phyloP scores from a whole-genome alignment of 2,888 invertebrate genomes.

The Acanthosepion pharaonis region DNA sequence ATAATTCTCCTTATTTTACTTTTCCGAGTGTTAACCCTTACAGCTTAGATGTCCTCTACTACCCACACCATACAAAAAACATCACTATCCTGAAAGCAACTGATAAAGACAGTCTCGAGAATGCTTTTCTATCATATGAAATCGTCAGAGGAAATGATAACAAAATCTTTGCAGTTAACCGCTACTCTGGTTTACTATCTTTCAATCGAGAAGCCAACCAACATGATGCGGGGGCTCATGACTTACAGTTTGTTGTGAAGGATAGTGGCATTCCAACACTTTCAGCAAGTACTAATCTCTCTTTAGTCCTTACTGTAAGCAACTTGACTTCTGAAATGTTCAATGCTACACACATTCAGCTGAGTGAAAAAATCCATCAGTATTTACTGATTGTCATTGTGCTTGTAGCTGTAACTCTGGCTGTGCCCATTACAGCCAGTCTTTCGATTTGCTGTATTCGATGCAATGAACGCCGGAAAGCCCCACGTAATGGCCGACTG shows the following conservation, averaged over 20 bases:
- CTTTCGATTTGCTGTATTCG: not conserved
- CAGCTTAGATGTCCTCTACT: constrained; percentile 33
- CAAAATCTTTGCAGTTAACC: not conserved
- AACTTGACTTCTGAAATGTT: not conserved
- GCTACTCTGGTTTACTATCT: not conserved
- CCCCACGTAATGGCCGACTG: constrained; percentile 4
- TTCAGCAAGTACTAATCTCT: not conserved
- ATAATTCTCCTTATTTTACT: not conserved
- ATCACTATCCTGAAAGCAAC: not conserved
- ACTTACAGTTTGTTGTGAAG: not conserved
- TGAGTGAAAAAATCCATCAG: not conserved
- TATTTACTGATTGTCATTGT: not conserved
- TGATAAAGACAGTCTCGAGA: not conserved
- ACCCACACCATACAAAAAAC: not conserved
- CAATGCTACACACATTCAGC: not conserved
- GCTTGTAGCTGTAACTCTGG: not conserved
- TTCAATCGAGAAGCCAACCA: not conserved
- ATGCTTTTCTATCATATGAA: not conserved
- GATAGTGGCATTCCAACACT: not conserved
- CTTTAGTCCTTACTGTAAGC: not conserved
- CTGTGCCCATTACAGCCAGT: not conserved
- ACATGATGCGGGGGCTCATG: not conserved
- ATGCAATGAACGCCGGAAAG: constrained; percentile 6
- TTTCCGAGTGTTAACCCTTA: not conserved
- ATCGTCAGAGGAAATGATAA: not conserved